Percentiles rank a stretch among this genome's conserved stretches.
These are phyloP conservation scores for Callosobruchus maculatus DNA, from an alignment of 2,888 invertebrate species.

Conservation along the genomic window DNA sequence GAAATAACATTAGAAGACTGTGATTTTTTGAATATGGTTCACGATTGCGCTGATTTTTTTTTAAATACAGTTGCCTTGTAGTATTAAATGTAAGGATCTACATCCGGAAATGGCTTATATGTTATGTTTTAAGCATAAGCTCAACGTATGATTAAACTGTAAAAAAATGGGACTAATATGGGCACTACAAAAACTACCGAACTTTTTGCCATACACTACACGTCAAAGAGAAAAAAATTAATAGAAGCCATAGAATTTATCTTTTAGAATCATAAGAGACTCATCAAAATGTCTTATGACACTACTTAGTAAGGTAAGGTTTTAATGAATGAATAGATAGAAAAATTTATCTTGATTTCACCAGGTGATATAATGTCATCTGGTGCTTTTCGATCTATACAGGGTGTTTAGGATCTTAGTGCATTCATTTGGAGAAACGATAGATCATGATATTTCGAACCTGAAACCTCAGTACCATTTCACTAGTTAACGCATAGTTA, in stretches of 20 bases:
- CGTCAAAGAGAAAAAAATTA: not conserved
- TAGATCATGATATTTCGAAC: too few relatives aligned
- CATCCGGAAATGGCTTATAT: not conserved
- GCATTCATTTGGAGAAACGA: too few relatives aligned
- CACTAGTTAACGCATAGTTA: too few relatives aligned
- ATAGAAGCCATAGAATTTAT: not conserved
- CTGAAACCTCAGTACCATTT: too few relatives aligned
- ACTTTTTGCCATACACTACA: too few relatives aligned
- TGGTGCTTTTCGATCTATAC: not conserved
- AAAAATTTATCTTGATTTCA: not conserved
- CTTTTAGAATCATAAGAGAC: not conserved
- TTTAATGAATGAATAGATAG: not conserved
- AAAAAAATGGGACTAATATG: not conserved
- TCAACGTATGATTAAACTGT: not conserved
- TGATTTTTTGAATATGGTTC: constrained; percentile 29
- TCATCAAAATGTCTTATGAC: not conserved
- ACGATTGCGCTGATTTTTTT: constrained; percentile 23
- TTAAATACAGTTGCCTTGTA: constrained; percentile 27
- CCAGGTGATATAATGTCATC: not conserved
- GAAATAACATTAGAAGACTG: constrained; percentile 30
- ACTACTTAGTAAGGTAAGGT: not conserved
- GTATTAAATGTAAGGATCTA: constrained; percentile 4
- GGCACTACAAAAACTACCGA: too few relatives aligned
- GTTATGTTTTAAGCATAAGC: not conserved
- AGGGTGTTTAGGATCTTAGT: too few relatives aligned